Evolutionary conservation across 2,113 vertebrate species (phyloP).

Genomic region (Menidia beryllina): DNA sequence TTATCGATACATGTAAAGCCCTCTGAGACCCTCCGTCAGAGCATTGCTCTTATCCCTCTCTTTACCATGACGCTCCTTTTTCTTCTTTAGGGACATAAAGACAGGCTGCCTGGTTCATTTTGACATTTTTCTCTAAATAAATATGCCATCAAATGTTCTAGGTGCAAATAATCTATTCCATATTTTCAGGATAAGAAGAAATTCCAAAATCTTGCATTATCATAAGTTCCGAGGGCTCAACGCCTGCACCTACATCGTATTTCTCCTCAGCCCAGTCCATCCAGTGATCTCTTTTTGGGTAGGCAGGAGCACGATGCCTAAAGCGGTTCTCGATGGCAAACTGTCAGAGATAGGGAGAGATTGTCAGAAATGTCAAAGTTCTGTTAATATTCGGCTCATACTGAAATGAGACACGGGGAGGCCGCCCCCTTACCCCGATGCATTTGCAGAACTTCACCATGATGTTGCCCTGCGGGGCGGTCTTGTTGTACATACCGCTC

Average conservation of each 20-base stretch:
- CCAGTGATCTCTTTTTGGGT: slow-evolving; percentile 90
- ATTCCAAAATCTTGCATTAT: too few relatives aligned
- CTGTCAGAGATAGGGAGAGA: slow-evolving; percentile 72
- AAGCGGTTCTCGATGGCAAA: slow-evolving; percentile 92
- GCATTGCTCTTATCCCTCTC: too few relatives aligned
- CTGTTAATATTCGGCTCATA: neutral
- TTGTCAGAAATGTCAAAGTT: neutral
- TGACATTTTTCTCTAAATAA: too few relatives aligned
- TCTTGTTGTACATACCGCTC: slow-evolving; percentile 89
- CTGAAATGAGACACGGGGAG: neutral
- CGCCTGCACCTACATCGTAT: slow-evolving; percentile 83
- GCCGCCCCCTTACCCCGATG: slow-evolving; percentile 90
- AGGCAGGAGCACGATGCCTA: slow-evolving; percentile 79
- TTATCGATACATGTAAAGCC: too few relatives aligned
- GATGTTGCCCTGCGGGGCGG: slow-evolving; percentile 89
- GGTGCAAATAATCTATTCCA: too few relatives aligned
- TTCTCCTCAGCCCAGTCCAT: slow-evolving; percentile 96
- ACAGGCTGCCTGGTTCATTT: too few relatives aligned
- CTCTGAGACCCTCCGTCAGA: too few relatives aligned
- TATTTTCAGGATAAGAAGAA: too few relatives aligned
- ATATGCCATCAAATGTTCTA: too few relatives aligned
- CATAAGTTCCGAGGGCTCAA: too few relatives aligned
- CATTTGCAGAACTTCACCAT: slow-evolving; percentile 87
- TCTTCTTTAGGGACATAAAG: too few relatives aligned
- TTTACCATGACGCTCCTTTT: too few relatives aligned